Evolutionary conservation across 23 tunicate genomes (phyloP).

Genomic region (Ciona savignyi): DNA sequence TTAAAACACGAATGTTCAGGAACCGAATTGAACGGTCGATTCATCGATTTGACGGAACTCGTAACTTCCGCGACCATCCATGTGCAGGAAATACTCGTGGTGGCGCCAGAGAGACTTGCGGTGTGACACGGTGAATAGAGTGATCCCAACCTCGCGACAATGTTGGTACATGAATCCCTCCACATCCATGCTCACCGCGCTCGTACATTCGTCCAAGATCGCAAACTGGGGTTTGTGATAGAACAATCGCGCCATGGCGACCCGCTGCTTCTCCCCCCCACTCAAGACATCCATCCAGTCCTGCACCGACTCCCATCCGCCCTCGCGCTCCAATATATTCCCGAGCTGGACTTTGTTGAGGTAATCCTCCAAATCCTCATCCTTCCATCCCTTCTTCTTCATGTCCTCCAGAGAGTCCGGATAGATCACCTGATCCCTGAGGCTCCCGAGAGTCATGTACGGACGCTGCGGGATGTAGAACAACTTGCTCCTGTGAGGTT

Average conservation of each 20-base stretch:
- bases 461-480: constrained; percentile 95
- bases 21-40: constrained; percentile 55
- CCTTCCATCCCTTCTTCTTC: constrained; percentile 56
- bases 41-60: constrained; percentile 69
- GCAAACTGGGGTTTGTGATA: constrained; percentile 96
- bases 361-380: constrained; percentile 49
- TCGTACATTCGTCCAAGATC: constrained; percentile 85
- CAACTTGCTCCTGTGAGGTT: constrained; percentile 73
- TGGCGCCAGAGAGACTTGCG: constrained; percentile 84
- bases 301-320: constrained; percentile 87
- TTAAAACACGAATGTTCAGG: constrained; percentile 50
- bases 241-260: constrained; percentile 97
- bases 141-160: constrained; percentile 78
- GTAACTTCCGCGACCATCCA: constrained; percentile 88
- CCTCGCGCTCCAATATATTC: constrained; percentile 63
- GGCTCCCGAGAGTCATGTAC: constrained; percentile 82
- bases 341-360: constrained; percentile 69
- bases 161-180: constrained; percentile 89
- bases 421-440: constrained; percentile 85
- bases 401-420: constrained; percentile 64
- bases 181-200: constrained; percentile 93
- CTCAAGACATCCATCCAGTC: constrained; percentile 98
- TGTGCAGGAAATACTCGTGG: constrained; percentile 79
- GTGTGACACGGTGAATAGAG: constrained; percentile 85
- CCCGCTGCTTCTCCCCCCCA: constrained; percentile 91